phyloP scores from a whole-genome alignment of 2,113 vertebrate genomes.

The Anhinga anhinga region DNA sequence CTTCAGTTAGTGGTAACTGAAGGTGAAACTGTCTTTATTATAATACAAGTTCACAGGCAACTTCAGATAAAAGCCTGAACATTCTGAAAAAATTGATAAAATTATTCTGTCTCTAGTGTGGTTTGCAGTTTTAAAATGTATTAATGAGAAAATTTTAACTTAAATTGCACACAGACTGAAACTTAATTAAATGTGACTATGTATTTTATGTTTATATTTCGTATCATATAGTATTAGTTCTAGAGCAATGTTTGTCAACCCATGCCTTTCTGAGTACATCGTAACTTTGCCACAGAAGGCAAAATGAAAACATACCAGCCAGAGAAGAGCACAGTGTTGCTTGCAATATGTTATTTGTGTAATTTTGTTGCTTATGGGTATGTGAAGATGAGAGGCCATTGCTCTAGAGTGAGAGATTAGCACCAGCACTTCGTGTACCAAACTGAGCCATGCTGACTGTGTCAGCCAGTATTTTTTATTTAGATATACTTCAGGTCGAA shows the following conservation, averaged over 20 bases:
- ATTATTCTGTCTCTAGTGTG: background rate
- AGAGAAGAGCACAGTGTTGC: background rate
- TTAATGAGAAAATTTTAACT: background rate
- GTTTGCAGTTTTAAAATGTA: slow-evolving; percentile 1
- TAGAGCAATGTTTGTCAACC: background rate
- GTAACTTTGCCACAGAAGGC: background rate
- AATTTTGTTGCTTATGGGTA: background rate
- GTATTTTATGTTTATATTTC: background rate
- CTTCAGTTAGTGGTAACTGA: background rate
- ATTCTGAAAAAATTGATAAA: background rate
- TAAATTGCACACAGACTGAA: background rate
- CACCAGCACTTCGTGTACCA: slow-evolving; percentile 9
- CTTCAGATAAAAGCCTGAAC: background rate
- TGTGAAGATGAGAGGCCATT: background rate
- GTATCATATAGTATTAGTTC: background rate
- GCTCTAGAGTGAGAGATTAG: background rate
- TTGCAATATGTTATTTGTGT: background rate
- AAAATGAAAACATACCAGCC: background rate
- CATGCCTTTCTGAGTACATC: background rate
- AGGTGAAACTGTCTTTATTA: background rate
- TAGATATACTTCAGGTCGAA: slow-evolving; percentile 32
- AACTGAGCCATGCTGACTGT: slow-evolving; percentile 50
- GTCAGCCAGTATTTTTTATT: slow-evolving; percentile 28
- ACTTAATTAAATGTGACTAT: background rate
- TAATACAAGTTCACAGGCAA: background rate